These are phyloP conservation scores for Melanotaenia boesemani DNA, from an alignment of 2,797 vertebrate species.

Conservation along the genomic window DNA sequence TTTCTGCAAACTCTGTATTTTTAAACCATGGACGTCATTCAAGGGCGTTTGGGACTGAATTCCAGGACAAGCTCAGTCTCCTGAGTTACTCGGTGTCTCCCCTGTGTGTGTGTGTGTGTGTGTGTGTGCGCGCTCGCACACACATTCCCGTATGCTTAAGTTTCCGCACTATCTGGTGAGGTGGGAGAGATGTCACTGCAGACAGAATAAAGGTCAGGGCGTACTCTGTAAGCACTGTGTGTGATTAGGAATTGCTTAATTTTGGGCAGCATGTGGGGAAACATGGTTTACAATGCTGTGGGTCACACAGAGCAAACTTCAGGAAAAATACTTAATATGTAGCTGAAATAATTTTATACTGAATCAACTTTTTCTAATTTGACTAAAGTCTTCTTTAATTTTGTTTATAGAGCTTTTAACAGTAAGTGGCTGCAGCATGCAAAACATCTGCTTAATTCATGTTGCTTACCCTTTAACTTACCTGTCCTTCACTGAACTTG, in stretches of 20 bases:
- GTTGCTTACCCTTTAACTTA: background rate
- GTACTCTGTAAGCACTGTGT: conserved; percentile 63
- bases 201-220: conserved; percentile 78
- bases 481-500: no score
- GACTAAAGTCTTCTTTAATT: background rate
- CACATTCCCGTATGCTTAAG: conserved; percentile 58
- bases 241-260: conserved; percentile 41
- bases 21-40: conserved; percentile 75
- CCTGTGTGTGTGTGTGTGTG: conserved; percentile 20
- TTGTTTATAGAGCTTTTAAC: background rate
- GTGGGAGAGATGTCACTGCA: conserved; percentile 75
- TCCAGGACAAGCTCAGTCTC: conserved; percentile 75
- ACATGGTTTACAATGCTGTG: conserved; percentile 1
- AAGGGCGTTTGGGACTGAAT: conserved; percentile 71
- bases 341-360: background rate
- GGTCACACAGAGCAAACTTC: background rate
- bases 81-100: conserved; percentile 65
- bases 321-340: background rate
- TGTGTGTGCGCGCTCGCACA: background rate
- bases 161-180: conserved; percentile 73
- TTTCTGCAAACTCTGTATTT: conserved; percentile 79
- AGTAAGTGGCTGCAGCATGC: background rate
- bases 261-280: conserved; percentile 32
- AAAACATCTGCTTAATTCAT: background rate
- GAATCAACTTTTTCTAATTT: background rate